Evolutionary conservation across 2,113 vertebrate species (phyloP).

Genomic region (Sporophila hypoxantha): DNA sequence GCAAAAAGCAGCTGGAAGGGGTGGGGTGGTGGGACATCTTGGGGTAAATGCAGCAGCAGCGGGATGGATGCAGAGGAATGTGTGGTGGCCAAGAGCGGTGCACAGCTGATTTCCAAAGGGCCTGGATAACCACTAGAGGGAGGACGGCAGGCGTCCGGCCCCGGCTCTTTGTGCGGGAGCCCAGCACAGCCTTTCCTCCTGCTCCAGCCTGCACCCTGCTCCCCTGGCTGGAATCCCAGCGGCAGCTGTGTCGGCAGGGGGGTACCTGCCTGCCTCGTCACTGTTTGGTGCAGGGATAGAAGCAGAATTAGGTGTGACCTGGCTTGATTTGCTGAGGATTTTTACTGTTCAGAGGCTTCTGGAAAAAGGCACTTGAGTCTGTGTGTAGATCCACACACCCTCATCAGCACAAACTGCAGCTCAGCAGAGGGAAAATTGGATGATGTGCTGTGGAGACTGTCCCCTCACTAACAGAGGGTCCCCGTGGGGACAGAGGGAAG

Average conservation of each 20-base stretch:
- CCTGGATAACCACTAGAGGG: neutral
- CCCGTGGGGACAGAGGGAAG: neutral
- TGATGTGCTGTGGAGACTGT: neutral
- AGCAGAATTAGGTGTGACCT: neutral
- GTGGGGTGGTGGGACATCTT: neutral
- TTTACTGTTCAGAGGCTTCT: neutral
- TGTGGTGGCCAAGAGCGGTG: neutral
- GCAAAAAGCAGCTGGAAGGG: neutral
- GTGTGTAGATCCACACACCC: neutral
- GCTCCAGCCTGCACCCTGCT: neutral
- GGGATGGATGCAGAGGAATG: neutral
- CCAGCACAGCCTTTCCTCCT: neutral
- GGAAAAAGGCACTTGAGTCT: neutral
- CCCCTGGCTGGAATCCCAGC: neutral
- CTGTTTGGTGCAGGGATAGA: neutral
- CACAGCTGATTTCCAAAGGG: neutral
- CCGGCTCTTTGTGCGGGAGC: neutral
- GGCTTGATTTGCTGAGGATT: neutral
- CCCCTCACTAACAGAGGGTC: neutral
- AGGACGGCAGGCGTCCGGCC: accelerated
- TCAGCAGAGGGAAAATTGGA: neutral
- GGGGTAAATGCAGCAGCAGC: neutral
- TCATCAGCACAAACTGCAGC: neutral
- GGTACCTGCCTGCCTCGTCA: neutral
- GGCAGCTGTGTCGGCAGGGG: neutral